phyloP scores from a whole-genome alignment of 2,797 vertebrate species.

The Galaxias olidus region DNA sequence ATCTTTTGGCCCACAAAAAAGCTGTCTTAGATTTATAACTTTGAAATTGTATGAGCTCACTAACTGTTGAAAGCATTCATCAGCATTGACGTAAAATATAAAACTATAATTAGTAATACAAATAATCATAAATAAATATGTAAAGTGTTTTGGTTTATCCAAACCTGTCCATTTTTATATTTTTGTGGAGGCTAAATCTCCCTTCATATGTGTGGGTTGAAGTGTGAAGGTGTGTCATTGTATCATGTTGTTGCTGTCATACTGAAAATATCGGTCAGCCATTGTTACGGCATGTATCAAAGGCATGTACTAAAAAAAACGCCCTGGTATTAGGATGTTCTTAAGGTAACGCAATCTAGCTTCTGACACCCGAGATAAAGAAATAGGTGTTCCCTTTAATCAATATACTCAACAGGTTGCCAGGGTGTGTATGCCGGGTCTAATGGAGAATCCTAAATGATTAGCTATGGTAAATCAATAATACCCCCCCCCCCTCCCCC shows the following conservation, averaged over 20 bases:
- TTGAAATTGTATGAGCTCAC: too few species aligned
- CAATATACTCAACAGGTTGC: constrained; percentile 21
- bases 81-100: too few species aligned
- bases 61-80: too few species aligned
- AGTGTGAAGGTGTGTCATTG: constrained; percentile 12
- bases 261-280: constrained; percentile 15
- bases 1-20: too few species aligned
- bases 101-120: background rate
- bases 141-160: background rate
- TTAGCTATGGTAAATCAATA: background rate
- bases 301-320: constrained; percentile 24
- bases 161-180: too few species aligned
- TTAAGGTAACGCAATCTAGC: constrained; percentile 36
- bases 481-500: too few species aligned
- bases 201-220: constrained; percentile 15
- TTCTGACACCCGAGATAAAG: constrained; percentile 5
- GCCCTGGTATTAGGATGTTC: constrained; percentile 1
- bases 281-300: constrained; percentile 36
- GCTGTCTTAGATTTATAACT: too few species aligned
- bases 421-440: constrained; percentile 1
- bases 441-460: background rate
- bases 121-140: background rate
- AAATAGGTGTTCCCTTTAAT: constrained; percentile 18
- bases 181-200: too few species aligned
- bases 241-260: constrained; percentile 9